Percentiles rank a stretch among this genome's conserved stretches.
These are phyloP conservation scores for Philereme transversata DNA, from an alignment of 2,888 invertebrate species.

Conservation along the genomic window DNA sequence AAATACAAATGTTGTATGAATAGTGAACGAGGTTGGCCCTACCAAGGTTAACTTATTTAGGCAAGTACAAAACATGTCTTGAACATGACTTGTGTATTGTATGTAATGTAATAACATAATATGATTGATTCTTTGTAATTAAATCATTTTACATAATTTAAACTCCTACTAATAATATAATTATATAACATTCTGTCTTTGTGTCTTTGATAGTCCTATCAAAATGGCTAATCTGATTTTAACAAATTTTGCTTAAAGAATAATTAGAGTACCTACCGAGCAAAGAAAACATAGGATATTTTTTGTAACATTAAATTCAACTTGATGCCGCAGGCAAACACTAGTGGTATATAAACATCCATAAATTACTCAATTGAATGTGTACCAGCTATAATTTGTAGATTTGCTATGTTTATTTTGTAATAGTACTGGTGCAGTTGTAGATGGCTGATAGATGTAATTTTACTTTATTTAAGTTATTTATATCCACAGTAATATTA, in stretches of 20 bases:
- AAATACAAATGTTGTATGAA: not conserved
- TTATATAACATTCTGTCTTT: no score
- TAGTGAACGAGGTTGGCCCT: constrained; percentile 4
- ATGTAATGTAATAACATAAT: no score
- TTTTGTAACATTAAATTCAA: no score
- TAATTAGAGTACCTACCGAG: no score
- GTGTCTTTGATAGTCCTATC: no score
- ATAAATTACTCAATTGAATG: constrained; percentile 15
- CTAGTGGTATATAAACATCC: not conserved
- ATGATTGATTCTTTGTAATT: not conserved
- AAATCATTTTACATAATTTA: constrained; percentile 1
- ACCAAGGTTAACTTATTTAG: constrained; percentile 26
- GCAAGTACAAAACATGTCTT: constrained; percentile 16
- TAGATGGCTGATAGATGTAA: constrained; percentile 54
- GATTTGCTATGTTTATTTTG: constrained; percentile 56
- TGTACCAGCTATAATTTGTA: constrained; percentile 43
- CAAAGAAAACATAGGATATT: no score
- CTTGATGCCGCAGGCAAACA: no score
- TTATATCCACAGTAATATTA: no score
- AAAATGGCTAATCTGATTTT: no score
- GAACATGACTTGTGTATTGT: constrained; percentile 8
- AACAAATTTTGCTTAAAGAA: no score
- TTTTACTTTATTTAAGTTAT: no score
- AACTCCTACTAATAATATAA: no score
- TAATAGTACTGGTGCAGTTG: constrained; percentile 69